Evolutionary conservation across 2,888 invertebrate species (phyloP).

Genomic region (Oithona nana): DNA sequence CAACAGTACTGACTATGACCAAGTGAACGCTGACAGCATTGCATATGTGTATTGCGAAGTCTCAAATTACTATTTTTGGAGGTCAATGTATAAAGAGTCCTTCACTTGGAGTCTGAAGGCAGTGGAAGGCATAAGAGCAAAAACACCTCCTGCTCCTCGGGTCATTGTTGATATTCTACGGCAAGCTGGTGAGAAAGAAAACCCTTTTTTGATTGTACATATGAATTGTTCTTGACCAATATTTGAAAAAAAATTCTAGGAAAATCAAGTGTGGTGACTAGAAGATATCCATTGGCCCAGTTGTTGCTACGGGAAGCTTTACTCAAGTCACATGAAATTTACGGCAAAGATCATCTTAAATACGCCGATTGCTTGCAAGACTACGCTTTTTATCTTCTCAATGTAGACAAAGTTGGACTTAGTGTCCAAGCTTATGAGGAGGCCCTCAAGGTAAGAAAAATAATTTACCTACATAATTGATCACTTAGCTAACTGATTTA

Average conservation of each 20-base stretch:
- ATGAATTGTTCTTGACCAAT: too few species aligned
- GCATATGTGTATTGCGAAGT: conserved; percentile 64
- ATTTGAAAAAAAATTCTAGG: too few species aligned
- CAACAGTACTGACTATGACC: conserved; percentile 33
- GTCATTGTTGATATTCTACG: conserved; percentile 60
- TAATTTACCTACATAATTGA: neutral
- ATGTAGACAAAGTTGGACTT: conserved; percentile 62
- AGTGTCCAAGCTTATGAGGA: conserved; percentile 69
- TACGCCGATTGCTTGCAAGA: conserved; percentile 67
- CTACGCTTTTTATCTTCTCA: conserved; percentile 74
- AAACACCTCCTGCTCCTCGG: conserved; percentile 42
- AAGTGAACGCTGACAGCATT: conserved; percentile 32
- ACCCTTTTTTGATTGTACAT: too few species aligned
- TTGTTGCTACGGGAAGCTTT: conserved; percentile 64
- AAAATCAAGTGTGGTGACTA: conserved; percentile 75
- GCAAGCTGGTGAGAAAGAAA: conserved; percentile 61
- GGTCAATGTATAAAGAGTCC: conserved; percentile 62
- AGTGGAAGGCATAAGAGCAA: conserved; percentile 40
- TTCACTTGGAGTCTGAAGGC: conserved; percentile 60
- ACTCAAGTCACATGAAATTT: conserved; percentile 39
- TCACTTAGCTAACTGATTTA: neutral
- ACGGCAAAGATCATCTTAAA: conserved; percentile 46
- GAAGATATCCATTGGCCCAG: conserved; percentile 61
- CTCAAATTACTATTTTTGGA: conserved; percentile 58
- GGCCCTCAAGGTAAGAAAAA: conserved; percentile 24